A percentile compares a stretch with the other conserved stretches of the same genome.
phyloP scores from a whole-genome alignment of 1,140 invertebrate species.

The Heliconius hewitsoni region DNA sequence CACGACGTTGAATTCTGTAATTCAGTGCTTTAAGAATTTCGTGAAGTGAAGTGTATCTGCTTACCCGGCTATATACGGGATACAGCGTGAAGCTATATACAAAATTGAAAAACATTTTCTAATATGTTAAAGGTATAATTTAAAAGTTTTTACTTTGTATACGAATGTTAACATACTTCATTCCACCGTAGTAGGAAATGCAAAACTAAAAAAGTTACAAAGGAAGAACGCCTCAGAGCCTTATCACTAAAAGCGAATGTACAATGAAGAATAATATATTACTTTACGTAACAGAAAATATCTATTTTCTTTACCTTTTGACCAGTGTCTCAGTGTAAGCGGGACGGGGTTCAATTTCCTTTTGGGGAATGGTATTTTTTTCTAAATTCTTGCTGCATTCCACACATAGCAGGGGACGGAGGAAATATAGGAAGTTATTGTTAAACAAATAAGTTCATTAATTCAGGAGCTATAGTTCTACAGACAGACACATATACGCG shows the following conservation, averaged over 20 bases:
- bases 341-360: neutral
- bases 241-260: conserved; percentile 1
- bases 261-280: conserved; percentile 1
- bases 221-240: neutral
- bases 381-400: neutral
- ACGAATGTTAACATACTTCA: neutral
- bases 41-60: too few species aligned
- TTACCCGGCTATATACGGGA: too few species aligned
- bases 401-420: neutral
- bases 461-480: too few species aligned
- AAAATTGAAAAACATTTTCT: too few species aligned
- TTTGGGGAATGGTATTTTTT: neutral
- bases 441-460: neutral
- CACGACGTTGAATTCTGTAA: too few species aligned
- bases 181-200: neutral
- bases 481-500: too few species aligned
- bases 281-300: neutral
- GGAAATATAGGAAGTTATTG: neutral
- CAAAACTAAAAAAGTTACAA: conserved; percentile 6
- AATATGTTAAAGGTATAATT: too few species aligned
- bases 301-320: neutral
- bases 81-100: too few species aligned
- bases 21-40: too few species aligned
- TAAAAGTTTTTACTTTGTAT: neutral
- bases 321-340: neutral